phyloP scores from a whole-genome alignment of 2,888 invertebrate genomes.

The Acleris emargana region DNA sequence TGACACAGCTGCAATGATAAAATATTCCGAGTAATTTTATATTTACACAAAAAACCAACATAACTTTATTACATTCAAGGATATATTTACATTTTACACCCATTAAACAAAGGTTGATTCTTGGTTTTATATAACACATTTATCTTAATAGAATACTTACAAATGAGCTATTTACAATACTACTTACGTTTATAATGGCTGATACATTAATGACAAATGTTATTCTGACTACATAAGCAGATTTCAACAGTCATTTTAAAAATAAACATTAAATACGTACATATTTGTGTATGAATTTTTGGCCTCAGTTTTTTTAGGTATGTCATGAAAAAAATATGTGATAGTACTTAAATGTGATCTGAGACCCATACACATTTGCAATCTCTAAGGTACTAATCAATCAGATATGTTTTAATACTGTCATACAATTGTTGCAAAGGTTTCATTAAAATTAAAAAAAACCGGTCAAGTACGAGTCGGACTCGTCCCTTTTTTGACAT shows the following conservation, averaged over 20 bases:
- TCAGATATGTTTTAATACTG: too few species aligned
- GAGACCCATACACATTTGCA: too few species aligned
- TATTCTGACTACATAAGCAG: slow-evolving; percentile 13
- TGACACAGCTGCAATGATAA: too few species aligned
- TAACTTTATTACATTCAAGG: slow-evolving; percentile 25
- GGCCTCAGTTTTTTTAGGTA: too few species aligned
- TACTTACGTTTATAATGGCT: slow-evolving; percentile 45
- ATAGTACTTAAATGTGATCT: too few species aligned
- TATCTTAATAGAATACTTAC: slow-evolving; percentile 18
- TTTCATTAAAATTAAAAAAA: not conserved
- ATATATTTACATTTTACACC: slow-evolving; percentile 51
- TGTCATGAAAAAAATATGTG: too few species aligned
- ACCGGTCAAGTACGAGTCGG: too few species aligned
- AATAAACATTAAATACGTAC: too few species aligned
- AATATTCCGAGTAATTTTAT: too few species aligned
- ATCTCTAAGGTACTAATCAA: too few species aligned
- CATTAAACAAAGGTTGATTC: slow-evolving; percentile 42
- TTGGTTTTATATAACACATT: slow-evolving; percentile 22
- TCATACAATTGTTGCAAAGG: not conserved
- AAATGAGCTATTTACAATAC: slow-evolving; percentile 50
- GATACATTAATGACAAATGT: slow-evolving; percentile 38
- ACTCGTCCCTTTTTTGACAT: too few species aligned
- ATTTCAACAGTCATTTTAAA: not conserved
- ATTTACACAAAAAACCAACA: not conserved
- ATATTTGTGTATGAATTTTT: too few species aligned